Percentiles rank a stretch among this genome's conserved stretches.
Evolutionary conservation across 2,113 vertebrate species (phyloP).

Genomic region (Charadrius vociferus): DNA sequence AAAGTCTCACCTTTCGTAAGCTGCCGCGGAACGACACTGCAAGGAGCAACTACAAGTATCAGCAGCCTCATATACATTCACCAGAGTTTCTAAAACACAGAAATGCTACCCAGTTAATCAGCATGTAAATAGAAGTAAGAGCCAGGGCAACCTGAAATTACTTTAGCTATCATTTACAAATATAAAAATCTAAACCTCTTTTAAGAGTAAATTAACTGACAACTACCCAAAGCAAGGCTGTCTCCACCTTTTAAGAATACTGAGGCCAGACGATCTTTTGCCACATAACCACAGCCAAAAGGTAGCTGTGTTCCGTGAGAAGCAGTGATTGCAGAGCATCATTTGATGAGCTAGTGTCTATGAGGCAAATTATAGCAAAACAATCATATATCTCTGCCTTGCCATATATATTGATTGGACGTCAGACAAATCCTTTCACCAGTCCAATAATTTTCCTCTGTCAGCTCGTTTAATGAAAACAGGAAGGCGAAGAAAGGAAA

Average conservation of each 20-base stretch:
- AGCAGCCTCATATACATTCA: background rate
- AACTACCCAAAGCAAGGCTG: background rate
- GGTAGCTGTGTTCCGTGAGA: background rate
- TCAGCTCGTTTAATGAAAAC: conserved; percentile 1
- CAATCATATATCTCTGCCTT: background rate
- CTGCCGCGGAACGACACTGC: background rate
- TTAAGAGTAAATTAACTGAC: background rate
- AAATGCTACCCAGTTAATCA: background rate
- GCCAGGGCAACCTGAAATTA: background rate
- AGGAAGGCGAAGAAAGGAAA: background rate
- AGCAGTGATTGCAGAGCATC: background rate
- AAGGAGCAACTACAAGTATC: background rate
- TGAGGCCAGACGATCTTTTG: background rate
- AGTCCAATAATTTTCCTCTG: background rate
- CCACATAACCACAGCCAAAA: background rate
- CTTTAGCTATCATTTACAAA: background rate
- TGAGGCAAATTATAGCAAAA: background rate
- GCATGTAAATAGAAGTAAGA: background rate
- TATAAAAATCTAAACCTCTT: background rate
- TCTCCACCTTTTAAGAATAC: background rate
- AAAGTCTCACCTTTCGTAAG: background rate
- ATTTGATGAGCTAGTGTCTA: background rate
- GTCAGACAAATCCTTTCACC: background rate
- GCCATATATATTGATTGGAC: background rate
- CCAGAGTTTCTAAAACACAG: background rate